Evolutionary conservation across 2,113 vertebrate species (phyloP).

Genomic region (Pithys albifrons): DNA sequence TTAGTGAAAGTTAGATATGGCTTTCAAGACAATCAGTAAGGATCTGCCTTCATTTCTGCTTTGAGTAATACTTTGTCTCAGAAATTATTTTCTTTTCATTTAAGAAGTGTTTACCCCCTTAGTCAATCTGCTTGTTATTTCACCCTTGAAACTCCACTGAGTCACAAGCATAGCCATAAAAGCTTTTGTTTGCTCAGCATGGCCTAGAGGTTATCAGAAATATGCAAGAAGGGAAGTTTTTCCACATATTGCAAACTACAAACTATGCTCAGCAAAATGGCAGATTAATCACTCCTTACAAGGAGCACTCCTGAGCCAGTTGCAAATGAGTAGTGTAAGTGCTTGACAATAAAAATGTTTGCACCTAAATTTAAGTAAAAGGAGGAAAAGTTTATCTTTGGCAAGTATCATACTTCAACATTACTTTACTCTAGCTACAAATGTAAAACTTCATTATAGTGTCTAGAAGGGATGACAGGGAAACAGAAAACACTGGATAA

Average conservation of each 20-base stretch:
- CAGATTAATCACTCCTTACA: constrained; percentile 35
- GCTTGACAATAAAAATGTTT: background rate
- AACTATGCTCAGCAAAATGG: background rate
- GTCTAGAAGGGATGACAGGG: background rate
- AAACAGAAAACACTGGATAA: background rate
- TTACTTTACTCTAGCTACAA: background rate
- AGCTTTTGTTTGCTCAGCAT: constrained; percentile 62
- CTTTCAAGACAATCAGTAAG: background rate
- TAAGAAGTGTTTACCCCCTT: background rate
- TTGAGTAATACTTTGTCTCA: background rate
- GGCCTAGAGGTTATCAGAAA: constrained; percentile 55
- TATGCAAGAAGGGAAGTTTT: constrained; percentile 31
- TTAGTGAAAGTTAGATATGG: background rate
- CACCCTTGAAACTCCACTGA: constrained; percentile 56
- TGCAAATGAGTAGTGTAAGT: background rate
- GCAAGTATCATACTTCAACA: background rate
- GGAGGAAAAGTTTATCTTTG: background rate
- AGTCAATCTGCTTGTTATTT: background rate
- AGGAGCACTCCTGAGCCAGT: background rate
- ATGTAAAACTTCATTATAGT: background rate
- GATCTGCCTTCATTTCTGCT: background rate
- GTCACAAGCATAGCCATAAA: constrained; percentile 47
- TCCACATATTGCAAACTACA: constrained; percentile 9
- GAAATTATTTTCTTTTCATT: background rate
- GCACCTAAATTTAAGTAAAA: background rate